phyloP scores from a whole-genome alignment of 2,113 vertebrate genomes.

The Propithecus coquereli region DNA sequence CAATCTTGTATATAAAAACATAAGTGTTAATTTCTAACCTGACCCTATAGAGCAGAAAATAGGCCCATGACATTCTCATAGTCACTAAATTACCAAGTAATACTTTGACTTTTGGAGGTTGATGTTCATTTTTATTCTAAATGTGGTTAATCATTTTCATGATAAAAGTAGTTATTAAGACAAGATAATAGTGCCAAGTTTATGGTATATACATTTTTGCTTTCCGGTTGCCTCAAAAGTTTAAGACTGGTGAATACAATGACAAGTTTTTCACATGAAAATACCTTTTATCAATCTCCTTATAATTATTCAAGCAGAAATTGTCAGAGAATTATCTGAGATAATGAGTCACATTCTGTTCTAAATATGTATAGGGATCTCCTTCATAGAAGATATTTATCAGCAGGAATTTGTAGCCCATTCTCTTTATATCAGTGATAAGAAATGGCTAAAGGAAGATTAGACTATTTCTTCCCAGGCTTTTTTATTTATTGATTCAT shows the following conservation, averaged over 20 bases:
- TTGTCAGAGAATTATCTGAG: not conserved
- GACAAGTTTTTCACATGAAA: not conserved
- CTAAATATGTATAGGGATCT: not conserved
- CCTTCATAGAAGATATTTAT: not conserved
- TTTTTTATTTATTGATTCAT: not conserved
- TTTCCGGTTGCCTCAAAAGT: not conserved
- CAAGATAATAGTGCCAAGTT: not conserved
- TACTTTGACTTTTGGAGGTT: not conserved
- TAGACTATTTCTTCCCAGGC: not conserved
- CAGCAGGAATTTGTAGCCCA: not conserved
- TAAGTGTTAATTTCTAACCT: constrained; percentile 7
- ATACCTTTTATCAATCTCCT: constrained; percentile 7
- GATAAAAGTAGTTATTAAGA: not conserved
- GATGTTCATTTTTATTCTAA: constrained; percentile 11
- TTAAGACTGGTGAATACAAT: not conserved
- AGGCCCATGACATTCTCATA: not conserved
- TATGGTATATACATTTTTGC: not conserved
- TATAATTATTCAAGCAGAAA: not conserved
- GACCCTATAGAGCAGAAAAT: not conserved
- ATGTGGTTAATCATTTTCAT: not conserved
- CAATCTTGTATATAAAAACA: not conserved
- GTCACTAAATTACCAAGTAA: constrained; percentile 5
- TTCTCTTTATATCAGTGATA: not conserved
- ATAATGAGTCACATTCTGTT: not conserved
- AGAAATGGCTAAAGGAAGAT: not conserved